Evolutionary conservation across 2,113 vertebrate species (phyloP).

Genomic region (Phodopus roborovskii): DNA sequence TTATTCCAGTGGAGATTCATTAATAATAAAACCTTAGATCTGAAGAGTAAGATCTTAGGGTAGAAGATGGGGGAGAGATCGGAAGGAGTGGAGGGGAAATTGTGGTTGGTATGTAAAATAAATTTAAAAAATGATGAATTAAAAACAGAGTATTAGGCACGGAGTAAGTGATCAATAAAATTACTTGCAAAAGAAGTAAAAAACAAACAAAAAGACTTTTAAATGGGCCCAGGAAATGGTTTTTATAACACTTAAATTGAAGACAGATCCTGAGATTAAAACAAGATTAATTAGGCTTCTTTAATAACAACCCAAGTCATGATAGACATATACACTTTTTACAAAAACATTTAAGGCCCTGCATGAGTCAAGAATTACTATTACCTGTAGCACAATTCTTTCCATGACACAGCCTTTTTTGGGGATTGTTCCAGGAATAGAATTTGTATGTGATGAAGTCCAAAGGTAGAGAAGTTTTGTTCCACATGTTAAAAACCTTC

Average conservation of each 20-base stretch:
- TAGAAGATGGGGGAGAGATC: too few relatives aligned
- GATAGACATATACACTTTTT: background rate
- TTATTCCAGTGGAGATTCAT: background rate
- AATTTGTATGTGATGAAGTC: constrained; percentile 86
- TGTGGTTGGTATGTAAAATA: too few relatives aligned
- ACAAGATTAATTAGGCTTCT: constrained; percentile 36
- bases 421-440: constrained; percentile 77
- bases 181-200: too few relatives aligned
- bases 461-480: constrained; percentile 94
- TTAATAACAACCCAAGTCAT: constrained; percentile 45
- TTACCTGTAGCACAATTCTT: constrained; percentile 95
- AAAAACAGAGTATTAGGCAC: too few relatives aligned
- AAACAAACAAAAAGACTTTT: too few relatives aligned
- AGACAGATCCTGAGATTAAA: constrained; percentile 33
- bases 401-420: constrained; percentile 89
- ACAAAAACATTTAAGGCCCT: constrained; percentile 37
- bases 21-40: background rate
- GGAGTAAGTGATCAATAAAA: too few relatives aligned
- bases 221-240: background rate
- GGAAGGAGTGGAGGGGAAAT: too few relatives aligned
- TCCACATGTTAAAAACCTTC: constrained; percentile 90
- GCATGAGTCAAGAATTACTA: constrained; percentile 43
- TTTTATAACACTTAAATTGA: constrained; percentile 62
- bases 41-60: background rate
- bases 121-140: too few relatives aligned